Conservation (phyloP, 2,888 invertebrate genomes). For the Drosophila peninsularis region DNA sequence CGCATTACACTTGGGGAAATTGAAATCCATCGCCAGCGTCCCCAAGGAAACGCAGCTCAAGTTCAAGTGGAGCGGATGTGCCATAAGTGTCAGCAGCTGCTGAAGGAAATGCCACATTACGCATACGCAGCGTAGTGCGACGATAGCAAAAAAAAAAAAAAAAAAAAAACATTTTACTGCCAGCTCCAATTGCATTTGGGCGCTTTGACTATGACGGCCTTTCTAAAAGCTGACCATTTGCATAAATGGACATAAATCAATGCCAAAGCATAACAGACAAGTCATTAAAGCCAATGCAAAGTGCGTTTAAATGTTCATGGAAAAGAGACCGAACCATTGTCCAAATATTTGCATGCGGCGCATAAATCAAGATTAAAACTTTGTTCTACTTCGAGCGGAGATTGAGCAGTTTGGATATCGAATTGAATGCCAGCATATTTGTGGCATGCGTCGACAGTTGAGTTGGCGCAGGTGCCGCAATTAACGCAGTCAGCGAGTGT, state of each 20-base stretch:
- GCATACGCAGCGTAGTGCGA: constrained; percentile 64
- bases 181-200: constrained; percentile 51
- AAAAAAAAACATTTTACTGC: neutral
- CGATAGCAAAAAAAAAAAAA: neutral
- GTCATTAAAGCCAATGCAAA: constrained; percentile 68
- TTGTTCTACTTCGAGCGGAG: constrained; percentile 60
- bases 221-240: constrained; percentile 51
- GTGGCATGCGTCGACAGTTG: constrained; percentile 69
- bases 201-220: constrained; percentile 31
- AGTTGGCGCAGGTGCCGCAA: constrained; percentile 48
- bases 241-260: constrained; percentile 58
- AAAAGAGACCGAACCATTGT: constrained; percentile 51
- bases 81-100: constrained; percentile 2
- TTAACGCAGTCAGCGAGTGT: constrained; percentile 64
- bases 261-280: constrained; percentile 64
- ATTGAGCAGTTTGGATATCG: constrained; percentile 9
- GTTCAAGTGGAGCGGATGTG: constrained; percentile 30
- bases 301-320: constrained; percentile 68
- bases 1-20: constrained; percentile 46
- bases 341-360: constrained; percentile 71
- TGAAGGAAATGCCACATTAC: constrained; percentile 59
- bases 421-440: constrained; percentile 32
- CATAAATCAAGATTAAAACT: constrained; percentile 74
- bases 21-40: constrained; percentile 38
- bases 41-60: constrained; percentile 22